Evolutionary conservation across 1,140 invertebrate species (phyloP), one percentile per base, ranked within the genome.

Genomic region (Tachypleus tridentatus): DNA sequence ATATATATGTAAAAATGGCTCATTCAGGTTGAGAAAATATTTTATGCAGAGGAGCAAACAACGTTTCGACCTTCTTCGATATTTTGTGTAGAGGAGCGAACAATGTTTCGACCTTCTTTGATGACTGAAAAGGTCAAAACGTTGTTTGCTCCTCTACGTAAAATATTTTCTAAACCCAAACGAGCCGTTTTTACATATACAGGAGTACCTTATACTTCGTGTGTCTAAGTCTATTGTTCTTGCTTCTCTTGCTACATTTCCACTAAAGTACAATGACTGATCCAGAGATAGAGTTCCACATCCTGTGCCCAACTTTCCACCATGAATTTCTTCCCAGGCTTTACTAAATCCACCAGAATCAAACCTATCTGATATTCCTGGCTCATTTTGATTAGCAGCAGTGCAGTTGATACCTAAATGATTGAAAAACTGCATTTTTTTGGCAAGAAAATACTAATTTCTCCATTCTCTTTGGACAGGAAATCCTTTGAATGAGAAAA

Each of bases 211-310:
- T 48, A 68, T 49, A 51, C 64, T 62, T 49, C 52, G 57, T 6
- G 67, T 68, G 59, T 68, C 64, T 11, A 68, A 61, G 54, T 68
- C 67, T n/a, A 57, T 63, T 6, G 67, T 68, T 7, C 63, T 60
- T 48, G 67, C 67, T 49, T 64, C 4, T 4, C 67, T 60, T 58
- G 63, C 63, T 6, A 64, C 67, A 60, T 60, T 4, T 51, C 58
- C 58, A 7, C 64, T 61, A 68, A 68, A 68, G 53, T 68, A 68
- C 4, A 68, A 49, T 3, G 67, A 68, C 11, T 68, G 65, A 58
- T 64, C 67, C 5, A 65, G 53, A 57, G 67, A 65, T 48, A 68
- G 61, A 50, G 61, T 65, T 57, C 67, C 67, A 64, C 67, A 68
- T 9, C 67, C 67, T 6, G 59, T 51, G 6, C 60, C 61, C 10